Percentiles rank a stretch among this genome's conserved stretches.
phyloP scores from a whole-genome alignment of 2,888 invertebrate genomes.

The Nemapogon koenigi region DNA sequence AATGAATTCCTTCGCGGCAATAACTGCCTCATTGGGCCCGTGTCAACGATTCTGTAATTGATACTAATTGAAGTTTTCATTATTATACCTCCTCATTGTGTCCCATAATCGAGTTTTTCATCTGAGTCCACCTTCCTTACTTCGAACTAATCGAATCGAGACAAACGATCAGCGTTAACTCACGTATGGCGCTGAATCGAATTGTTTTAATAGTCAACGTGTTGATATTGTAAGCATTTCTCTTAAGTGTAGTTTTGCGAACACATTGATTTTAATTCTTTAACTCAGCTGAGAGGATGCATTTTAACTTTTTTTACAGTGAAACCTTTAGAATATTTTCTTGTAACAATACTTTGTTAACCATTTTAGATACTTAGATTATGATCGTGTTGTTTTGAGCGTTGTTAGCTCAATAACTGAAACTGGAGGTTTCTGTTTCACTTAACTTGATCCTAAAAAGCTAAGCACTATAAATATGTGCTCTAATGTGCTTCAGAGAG shows the following conservation, averaged over 20 bases:
- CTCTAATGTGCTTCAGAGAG: no score
- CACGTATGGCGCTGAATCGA: constrained; percentile 59
- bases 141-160: constrained; percentile 28
- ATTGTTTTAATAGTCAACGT: constrained; percentile 55
- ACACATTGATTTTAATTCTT: no score
- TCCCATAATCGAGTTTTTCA: constrained; percentile 47
- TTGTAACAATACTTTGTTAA: no score
- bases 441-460: no score
- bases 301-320: no score
- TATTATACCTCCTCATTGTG: constrained; percentile 44
- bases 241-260: constrained; percentile 7
- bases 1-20: constrained; percentile 44
- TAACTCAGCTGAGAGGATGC: no score
- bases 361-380: no score
- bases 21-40: constrained; percentile 35
- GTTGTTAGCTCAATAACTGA: no score
- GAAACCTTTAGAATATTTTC: no score
- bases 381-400: no score
- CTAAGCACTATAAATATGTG: no score
- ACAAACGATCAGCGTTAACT: constrained; percentile 42
- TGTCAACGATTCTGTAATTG: constrained; percentile 57
- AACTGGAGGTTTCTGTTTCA: no score
- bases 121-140: constrained; percentile 40
- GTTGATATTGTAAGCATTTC: constrained; percentile 50
- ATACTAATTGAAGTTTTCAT: constrained; percentile 55